Base-by-base conservation (phyloP, 2,888 invertebrate genomes). In the Polietes domitor region DNA sequence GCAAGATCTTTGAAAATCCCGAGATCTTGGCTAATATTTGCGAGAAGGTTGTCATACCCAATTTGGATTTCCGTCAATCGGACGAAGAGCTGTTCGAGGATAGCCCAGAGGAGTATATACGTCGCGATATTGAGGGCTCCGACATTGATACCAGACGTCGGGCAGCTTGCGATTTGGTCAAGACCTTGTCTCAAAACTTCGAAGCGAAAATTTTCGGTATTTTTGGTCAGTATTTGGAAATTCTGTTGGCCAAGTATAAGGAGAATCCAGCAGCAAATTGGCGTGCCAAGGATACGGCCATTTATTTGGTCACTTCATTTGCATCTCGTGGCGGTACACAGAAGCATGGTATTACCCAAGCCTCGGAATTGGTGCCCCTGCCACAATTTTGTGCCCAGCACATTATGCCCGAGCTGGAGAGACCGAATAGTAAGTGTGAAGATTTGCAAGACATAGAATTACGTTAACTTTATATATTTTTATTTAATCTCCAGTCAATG, bases 61-160 rank as follows among this genome's bases (percentile, higher is more conserved):
- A 99, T 91, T 97, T 99, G 95, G 97, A 98, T 92, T 98, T 99
- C 87, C 94, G 99, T 94, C 95, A 95, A 74, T 96, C 98, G 0
- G 99, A 99, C 92, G 96, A 98, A 92, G 99, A 99, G 91, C 92
- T 98, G 61, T 99, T 99, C 92, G 98, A 98, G 92, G 99, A 99
- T 91, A 99, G 99, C 90, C 97, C 99, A 0, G 98, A 99, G 89
- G 99, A 99, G 92, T 99, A 98, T 90, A 98, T 98, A 84, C 94
- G 98, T 3, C 94, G 98, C 37, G 99, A 99, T 92, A 98, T 99
- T 85, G 99, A 99, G 93, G 99, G 99, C 6, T 98, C 98, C 9
- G 99, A 99, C 93, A 96, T 98, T 83, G 99, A 99, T 92, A 99
- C 99, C 0, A 94, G 99, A 72, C 94, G 99, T 26, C 94, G 99